These are phyloP conservation scores for Zaprionus vittiger DNA, from an alignment of 1,140 invertebrate genomes.

Conservation along the genomic window DNA sequence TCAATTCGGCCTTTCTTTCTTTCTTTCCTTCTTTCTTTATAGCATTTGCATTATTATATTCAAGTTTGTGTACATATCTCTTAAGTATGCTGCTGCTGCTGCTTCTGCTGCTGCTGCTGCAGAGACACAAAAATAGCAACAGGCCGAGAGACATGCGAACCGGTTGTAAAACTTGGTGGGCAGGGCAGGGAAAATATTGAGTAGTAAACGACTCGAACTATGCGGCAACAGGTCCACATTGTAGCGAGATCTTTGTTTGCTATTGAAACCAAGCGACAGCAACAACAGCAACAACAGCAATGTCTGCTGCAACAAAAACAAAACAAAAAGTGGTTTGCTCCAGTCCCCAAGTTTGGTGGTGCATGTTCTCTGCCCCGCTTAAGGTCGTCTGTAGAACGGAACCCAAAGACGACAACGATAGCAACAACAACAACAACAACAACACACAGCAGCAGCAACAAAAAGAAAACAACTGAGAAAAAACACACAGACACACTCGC, in stretches of 20 bases:
- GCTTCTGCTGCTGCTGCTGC: conserved; percentile 13
- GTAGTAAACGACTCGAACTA: conserved; percentile 52
- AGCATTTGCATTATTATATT: conserved; percentile 3
- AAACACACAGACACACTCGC: background rate
- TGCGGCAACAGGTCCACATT: conserved; percentile 69
- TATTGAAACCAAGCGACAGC: conserved; percentile 27
- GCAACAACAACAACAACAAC: conserved; percentile 17
- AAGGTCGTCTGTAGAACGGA: conserved; percentile 81
- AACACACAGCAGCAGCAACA: conserved; percentile 6
- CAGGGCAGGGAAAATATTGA: conserved; percentile 45
- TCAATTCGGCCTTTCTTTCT: background rate
- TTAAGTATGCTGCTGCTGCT: conserved; percentile 14
- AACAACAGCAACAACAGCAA: conserved; percentile 21
- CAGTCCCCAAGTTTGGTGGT: conserved; percentile 69
- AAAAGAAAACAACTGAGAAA: conserved; percentile 10
- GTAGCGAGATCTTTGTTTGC: conserved; percentile 19
- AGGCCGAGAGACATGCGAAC: conserved; percentile 44
- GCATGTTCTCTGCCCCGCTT: conserved; percentile 56
- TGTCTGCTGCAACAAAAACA: conserved; percentile 27
- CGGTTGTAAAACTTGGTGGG: conserved; percentile 61
- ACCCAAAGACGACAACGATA: conserved; percentile 53
- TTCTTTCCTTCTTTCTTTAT: conserved; percentile 4
- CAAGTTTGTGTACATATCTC: conserved; percentile 21
- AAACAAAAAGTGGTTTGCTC: conserved; percentile 70
- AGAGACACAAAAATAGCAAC: conserved; percentile 67